phyloP scores from a whole-genome alignment of 2,797 vertebrate species.

The Chiloscyllium punctatum region DNA sequence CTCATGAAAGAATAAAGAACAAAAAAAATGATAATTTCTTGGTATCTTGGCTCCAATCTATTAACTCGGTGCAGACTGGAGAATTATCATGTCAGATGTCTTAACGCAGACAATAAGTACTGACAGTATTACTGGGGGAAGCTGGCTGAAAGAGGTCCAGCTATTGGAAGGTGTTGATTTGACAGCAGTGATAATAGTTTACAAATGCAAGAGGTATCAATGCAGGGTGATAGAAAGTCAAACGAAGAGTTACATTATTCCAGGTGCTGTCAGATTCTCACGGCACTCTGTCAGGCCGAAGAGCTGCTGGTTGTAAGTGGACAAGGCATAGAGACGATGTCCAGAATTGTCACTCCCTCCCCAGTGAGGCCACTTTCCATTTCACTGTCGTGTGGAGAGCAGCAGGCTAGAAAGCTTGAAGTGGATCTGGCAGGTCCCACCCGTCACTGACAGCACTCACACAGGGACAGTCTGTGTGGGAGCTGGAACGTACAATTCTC shows the following conservation, averaged over 20 bases:
- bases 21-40: too few species aligned
- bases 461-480: too few species aligned
- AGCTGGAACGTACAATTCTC: too few species aligned
- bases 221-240: background rate
- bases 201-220: background rate
- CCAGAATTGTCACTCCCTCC: too few species aligned
- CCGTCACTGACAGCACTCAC: too few species aligned
- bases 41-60: background rate
- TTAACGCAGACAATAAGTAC: background rate
- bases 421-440: background rate
- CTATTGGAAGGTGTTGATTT: background rate
- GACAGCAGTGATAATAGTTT: background rate
- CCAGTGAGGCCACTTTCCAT: too few species aligned
- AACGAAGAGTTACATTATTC: background rate
- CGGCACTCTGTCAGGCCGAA: background rate
- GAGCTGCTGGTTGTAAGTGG: background rate
- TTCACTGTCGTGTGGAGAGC: too few species aligned
- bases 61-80: background rate
- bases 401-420: background rate
- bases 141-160: background rate
- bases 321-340: background rate
- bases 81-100: background rate
- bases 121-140: background rate
- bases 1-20: too few species aligned
- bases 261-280: background rate